These are phyloP conservation scores for Odocoileus hemionus DNA, from an alignment of 2,113 vertebrate species.

Conservation along the genomic window DNA sequence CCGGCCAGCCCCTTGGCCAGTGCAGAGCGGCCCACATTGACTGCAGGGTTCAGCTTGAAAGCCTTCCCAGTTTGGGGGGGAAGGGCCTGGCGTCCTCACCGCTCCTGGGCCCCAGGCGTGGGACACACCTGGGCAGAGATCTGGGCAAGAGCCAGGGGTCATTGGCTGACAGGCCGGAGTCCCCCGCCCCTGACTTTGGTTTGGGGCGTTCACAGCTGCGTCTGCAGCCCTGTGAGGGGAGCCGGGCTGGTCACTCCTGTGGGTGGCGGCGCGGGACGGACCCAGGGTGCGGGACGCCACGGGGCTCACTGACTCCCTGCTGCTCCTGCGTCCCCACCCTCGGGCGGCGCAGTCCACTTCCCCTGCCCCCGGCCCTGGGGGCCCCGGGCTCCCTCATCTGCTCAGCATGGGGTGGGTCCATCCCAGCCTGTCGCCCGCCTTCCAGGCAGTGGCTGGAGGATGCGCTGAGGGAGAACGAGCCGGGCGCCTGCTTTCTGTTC, in stretches of 20 bases:
- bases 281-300: rapidly evolving
- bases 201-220: background rate
- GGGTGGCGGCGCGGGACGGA: background rate
- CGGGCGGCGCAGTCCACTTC: background rate
- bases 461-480: conserved; percentile 89
- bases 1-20: too few relatives aligned
- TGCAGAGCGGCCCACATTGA: rapidly evolving
- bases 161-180: background rate
- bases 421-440: background rate
- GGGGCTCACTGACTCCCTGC: background rate
- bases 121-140: background rate
- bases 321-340: background rate
- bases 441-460: conserved; percentile 91
- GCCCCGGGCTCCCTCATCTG: background rate
- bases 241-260: background rate
- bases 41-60: background rate
- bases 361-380: background rate
- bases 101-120: background rate
- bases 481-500: conserved; percentile 85
- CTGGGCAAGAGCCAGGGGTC: background rate
- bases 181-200: background rate
- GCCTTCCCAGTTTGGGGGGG: background rate
- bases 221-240: background rate
- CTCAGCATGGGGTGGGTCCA: rapidly evolving
- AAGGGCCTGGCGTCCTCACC: background rate